Evolutionary conservation across 1,140 invertebrate species (phyloP).

Genomic region (Caerostris extrusa): DNA sequence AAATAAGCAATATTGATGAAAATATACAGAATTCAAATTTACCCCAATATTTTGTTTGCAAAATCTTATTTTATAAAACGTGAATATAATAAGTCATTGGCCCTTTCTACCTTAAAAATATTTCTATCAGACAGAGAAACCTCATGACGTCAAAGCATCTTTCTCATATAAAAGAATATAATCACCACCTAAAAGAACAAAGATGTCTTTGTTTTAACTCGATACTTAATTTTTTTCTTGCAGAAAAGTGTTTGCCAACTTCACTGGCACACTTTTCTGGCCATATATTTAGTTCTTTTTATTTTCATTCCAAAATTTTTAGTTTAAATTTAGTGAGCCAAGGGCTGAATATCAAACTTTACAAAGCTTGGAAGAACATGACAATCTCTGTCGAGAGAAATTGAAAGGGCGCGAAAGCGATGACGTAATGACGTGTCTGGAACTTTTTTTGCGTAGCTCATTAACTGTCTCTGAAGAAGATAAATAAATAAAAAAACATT

Average conservation of each 20-base stretch:
- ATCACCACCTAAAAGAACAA: neutral
- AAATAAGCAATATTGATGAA: too few species aligned
- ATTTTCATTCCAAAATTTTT: constrained; percentile 14
- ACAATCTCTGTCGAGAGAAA: neutral
- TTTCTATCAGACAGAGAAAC: neutral
- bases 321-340: constrained; percentile 18
- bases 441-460: neutral
- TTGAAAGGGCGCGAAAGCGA: neutral
- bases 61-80: neutral
- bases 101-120: neutral
- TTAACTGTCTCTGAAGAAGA: too few species aligned
- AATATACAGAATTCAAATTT: too few species aligned
- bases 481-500: too few species aligned
- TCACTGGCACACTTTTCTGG: constrained; percentile 35
- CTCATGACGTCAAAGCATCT: constrained; percentile 14
- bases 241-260: neutral
- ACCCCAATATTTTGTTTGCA: too few species aligned
- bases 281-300: constrained; percentile 38
- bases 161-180: neutral
- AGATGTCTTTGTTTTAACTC: neutral
- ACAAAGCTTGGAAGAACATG: neutral
- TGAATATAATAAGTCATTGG: neutral
- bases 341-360: neutral
- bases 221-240: neutral
- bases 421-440: neutral